Conservation (phyloP, 2,113 vertebrate species). For the Corythornis madagascariensis region DNA sequence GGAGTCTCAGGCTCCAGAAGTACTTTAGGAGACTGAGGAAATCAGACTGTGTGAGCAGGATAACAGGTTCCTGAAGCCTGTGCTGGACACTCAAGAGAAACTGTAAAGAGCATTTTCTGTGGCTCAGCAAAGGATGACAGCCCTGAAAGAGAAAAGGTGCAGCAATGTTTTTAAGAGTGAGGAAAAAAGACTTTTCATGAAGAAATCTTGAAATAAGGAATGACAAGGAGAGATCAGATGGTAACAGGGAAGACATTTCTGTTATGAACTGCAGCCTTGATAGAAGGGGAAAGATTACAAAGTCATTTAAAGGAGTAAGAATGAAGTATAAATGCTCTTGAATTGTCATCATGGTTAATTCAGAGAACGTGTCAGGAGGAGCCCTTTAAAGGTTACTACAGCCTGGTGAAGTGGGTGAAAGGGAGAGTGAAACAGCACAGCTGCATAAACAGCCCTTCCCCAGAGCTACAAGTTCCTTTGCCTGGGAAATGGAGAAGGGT, state of each 20-base stretch:
- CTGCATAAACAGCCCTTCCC: not conserved
- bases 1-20: not conserved
- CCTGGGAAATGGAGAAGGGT: not conserved
- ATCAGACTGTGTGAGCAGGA: not conserved
- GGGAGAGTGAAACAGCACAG: not conserved
- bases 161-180: not conserved
- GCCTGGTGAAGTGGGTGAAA: not conserved
- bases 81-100: not conserved
- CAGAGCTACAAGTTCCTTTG: not conserved
- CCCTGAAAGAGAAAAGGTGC: not conserved
- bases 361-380: not conserved
- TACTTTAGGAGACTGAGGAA: not conserved
- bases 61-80: not conserved
- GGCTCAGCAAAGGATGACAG: not conserved
- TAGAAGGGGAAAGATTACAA: not conserved
- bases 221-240: not conserved
- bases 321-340: not conserved
- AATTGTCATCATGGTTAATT: not conserved
- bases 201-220: constrained; percentile 15
- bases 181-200: not conserved
- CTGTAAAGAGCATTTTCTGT: not conserved
- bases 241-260: not conserved
- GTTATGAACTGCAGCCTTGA: not conserved
- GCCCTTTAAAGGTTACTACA: not conserved
- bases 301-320: not conserved